Evolutionary conservation across 2,113 vertebrate genomes (phyloP), one percentile per base, ranked within the genome.

Genomic region (Hippocampus guttulatus): DNA sequence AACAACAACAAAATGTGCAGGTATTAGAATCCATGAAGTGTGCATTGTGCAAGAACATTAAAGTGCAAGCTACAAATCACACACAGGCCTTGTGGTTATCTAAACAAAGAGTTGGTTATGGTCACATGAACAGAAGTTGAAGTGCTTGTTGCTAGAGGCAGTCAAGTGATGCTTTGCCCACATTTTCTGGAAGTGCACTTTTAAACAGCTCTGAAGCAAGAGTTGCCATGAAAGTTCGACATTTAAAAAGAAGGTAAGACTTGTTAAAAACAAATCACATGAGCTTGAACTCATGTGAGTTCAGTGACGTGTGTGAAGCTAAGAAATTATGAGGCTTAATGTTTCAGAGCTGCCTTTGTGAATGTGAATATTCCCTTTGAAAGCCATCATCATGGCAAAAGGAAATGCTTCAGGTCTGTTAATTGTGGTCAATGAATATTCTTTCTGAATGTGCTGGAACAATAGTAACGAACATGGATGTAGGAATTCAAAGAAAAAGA

Each of bases 101-200:
- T 49, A 5, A 16, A 40, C 23, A 11, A 54, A 27, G n/a, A 54
- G 20, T 54, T 52, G 71, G n/a, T 67, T 54, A 45, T 27, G 2
- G 43, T 67, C n/a, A 72, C 20, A 64, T 27, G 6, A 27, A 12
- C 69, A 45, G 11, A 58, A 33, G 21, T 54, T 54, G 51, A 5
- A 4, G 45, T 33, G 41, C 18, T 41, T 23, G 16, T 75, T 64
- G 21, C 43, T 23, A 41, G 40, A 77, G 38, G 41, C 49, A 75
- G 81, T 91, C 88, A 89, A 85, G 72, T 89, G 85, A 88, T 74
- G 67, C 55, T 77, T 75, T 74, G 55, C 74, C 43, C 67, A 18
- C 49, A 55, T 11, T 43, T 20, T 11, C 27, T 77, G 64, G 64
- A 20, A 25, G 41, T 78, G 67, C 64, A 21, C 74, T 52, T 60